Conservation (phyloP, 2,113 vertebrate species). For the Macquaria australasica region DNA sequence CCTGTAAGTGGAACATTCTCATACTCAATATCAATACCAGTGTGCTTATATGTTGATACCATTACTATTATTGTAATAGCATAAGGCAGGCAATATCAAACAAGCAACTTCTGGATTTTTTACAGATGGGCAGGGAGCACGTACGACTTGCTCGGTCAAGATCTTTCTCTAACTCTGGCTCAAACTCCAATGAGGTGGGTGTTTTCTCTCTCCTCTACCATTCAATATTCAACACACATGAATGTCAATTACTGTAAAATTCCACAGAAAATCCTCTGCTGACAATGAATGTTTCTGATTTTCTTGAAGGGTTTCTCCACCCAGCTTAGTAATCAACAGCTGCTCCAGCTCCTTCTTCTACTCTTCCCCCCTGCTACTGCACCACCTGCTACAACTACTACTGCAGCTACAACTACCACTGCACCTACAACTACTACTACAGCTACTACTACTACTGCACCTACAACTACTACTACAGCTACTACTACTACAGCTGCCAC, state of each 20-base stretch:
- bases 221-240: neutral
- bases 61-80: neutral
- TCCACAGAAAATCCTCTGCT: neutral
- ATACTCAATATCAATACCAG: neutral
- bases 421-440: neutral
- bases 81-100: neutral
- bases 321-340: neutral
- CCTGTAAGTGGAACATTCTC: slow-evolving; percentile 64
- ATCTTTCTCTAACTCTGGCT: neutral
- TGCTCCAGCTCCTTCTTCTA: neutral
- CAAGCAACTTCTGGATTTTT: neutral
- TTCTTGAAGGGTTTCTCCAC: neutral
- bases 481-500: neutral
- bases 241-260: neutral
- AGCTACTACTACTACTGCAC: neutral
- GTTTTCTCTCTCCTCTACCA: neutral
- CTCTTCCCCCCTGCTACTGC: no score
- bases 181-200: neutral
- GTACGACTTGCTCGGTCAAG: neutral
- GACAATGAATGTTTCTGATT: slow-evolving; percentile 13
- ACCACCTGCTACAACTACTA: neutral
- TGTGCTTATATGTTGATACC: neutral
- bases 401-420: neutral
- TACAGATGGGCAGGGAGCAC: neutral
- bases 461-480: neutral